These are phyloP conservation scores for Ariopsis seemanni DNA, from an alignment of 2,113 vertebrate species.

Conservation along the genomic window DNA sequence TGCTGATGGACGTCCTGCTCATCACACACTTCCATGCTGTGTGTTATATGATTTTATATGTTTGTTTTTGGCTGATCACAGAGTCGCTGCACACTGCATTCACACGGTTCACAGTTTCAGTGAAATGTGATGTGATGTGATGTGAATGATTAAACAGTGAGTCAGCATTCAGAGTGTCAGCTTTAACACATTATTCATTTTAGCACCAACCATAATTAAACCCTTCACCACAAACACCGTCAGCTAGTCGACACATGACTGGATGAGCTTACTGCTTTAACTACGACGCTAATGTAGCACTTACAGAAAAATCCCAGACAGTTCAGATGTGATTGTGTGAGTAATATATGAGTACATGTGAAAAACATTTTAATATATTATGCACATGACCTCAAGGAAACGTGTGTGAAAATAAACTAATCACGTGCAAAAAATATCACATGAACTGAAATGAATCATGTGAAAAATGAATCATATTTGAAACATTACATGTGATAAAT, in stretches of 20 bases:
- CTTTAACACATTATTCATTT: background rate
- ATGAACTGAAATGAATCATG: no score
- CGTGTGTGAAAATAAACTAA: background rate
- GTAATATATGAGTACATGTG: background rate
- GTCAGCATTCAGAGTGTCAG: background rate
- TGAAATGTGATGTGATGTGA: background rate
- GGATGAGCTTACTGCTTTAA: background rate
- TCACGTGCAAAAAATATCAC: no score
- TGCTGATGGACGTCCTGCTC: background rate
- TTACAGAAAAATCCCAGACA: background rate
- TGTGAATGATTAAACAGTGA: slow-evolving; percentile 5
- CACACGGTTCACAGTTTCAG: background rate
- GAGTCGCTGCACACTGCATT: background rate
- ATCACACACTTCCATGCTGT: background rate
- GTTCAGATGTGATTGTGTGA: background rate
- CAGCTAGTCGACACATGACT: background rate
- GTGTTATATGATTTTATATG: background rate
- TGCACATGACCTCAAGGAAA: background rate
- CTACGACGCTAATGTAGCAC: background rate
- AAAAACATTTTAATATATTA: background rate
- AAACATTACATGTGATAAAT: background rate
- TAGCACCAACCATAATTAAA: background rate
- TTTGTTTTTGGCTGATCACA: background rate
- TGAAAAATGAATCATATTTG: background rate
- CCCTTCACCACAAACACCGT: background rate